These are phyloP conservation scores for Bombus vancouverensis DNA, from an alignment of 1,140 invertebrate genomes.

Conservation along the genomic window DNA sequence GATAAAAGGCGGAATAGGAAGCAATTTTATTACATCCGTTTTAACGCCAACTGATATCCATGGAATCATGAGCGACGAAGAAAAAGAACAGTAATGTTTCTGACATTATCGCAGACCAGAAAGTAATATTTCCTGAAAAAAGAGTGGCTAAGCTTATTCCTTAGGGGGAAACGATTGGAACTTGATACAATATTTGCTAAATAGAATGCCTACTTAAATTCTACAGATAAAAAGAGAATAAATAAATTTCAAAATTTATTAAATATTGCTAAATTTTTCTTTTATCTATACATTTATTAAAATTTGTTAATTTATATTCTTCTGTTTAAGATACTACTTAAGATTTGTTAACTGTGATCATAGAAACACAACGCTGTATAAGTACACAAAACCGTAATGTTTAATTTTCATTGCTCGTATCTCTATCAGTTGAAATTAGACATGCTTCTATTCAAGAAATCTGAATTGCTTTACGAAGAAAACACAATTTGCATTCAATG, in stretches of 20 bases:
- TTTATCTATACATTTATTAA: neutral
- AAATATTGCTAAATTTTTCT: neutral
- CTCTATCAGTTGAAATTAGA: neutral
- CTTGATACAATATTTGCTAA: neutral
- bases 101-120: constrained; percentile 10
- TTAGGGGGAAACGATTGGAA: neutral
- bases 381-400: no score
- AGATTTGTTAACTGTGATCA: no score
- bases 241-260: neutral
- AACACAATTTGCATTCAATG: constrained; percentile 34
- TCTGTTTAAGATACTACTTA: neutral
- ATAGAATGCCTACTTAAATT: neutral
- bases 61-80: neutral
- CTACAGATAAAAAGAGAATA: neutral
- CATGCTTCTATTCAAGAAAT: neutral
- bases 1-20: constrained; percentile 22
- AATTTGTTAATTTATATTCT: neutral
- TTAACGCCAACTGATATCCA: neutral
- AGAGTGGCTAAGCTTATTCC: neutral
- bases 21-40: constrained; percentile 39
- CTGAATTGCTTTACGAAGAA: neutral
- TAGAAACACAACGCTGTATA: no score
- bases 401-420: neutral
- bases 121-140: constrained; percentile 35
- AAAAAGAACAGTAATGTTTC: constrained; percentile 18